Evolutionary conservation across 2,888 invertebrate species (phyloP), one percentile per base, ranked within the genome.

Genomic region (Macaria liturata): DNA sequence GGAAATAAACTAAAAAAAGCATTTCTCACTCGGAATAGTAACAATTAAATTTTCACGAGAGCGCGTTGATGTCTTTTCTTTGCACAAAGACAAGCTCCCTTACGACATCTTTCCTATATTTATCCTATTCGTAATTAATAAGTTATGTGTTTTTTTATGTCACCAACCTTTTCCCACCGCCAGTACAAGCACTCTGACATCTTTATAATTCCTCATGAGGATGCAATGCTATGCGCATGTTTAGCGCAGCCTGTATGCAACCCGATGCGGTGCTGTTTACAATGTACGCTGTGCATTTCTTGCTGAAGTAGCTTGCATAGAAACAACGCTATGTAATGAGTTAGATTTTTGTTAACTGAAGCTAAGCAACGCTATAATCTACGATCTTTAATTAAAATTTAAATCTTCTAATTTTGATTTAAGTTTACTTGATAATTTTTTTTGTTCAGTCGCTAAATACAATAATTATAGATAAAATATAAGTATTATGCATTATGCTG

Each of bases 151-250:
- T 37, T 37, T 6, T 37, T 37, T 37, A 7, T 6, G 7, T 37
- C 34, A 37, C 5, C 34, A 6, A 6, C 70, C 75, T 51, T 53
- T 46, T 47, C 47, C 42, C 52, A 46, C 72, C 62, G 62, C 56
- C 81, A n/a, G 55, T 84, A 86, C 85, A 37, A 37, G 9, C 9
- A 65, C 68, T 80, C 76, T 86, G 89, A 90, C 84, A 86, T 88
- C 89, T 89, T 89, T 90, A 90, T 91, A 83, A 70, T 76, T 79
- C 46, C 55, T 75, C 78, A 79, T 75, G 80, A 76, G 80, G 80
- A 81, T 80, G 82, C 83, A 87, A 84, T 89, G 88, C 83, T 86
- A 89, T 86, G 88, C 83, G 83, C 88, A 89, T 88, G 88, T 86
- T 88, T 86, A 87, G 74, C 72, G 20, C 67, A 66, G 75, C 75